Conservation (phyloP, 2,113 vertebrate species). For the Pogonocichla stellata region DNA sequence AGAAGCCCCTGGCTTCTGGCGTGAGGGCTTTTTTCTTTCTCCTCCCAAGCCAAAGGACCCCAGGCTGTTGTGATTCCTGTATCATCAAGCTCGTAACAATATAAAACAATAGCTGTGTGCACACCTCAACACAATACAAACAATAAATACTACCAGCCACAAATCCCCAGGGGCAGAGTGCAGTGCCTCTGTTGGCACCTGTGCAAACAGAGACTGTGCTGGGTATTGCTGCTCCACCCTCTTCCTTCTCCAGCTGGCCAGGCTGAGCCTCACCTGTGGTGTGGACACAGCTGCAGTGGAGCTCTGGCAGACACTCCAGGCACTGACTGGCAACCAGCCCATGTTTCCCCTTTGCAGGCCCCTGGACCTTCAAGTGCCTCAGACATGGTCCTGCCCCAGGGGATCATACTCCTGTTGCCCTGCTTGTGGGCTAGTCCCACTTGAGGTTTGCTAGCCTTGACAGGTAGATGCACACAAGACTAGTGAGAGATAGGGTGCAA, state of each 20-base stretch:
- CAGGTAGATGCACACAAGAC: accelerated
- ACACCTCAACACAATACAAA: accelerated
- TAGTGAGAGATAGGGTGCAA: not conserved
- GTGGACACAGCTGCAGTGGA: not conserved
- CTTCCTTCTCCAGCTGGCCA: not conserved
- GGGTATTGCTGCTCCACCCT: accelerated
- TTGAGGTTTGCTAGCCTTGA: not conserved
- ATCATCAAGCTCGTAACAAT: accelerated
- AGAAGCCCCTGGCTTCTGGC: not conserved
- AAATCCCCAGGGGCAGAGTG: not conserved
- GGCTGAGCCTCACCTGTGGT: not conserved
- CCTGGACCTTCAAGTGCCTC: not conserved
- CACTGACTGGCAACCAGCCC: not conserved
- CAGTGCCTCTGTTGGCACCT: not conserved
- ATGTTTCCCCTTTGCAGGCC: not conserved
- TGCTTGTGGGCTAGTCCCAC: not conserved
- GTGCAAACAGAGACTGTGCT: not conserved
- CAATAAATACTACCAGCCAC: not conserved
- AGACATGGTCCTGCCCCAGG: not conserved
- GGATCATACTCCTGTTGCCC: not conserved
- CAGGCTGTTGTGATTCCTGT: not conserved
- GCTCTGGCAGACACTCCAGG: not conserved
- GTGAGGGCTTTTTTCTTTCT: not conserved
- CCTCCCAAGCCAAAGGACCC: not conserved
- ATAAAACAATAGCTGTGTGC: not conserved